Percentiles rank a stretch among this genome's conserved stretches.
Evolutionary conservation across 2,888 invertebrate species (phyloP).

Genomic region (Dicranocentrus wangi): DNA sequence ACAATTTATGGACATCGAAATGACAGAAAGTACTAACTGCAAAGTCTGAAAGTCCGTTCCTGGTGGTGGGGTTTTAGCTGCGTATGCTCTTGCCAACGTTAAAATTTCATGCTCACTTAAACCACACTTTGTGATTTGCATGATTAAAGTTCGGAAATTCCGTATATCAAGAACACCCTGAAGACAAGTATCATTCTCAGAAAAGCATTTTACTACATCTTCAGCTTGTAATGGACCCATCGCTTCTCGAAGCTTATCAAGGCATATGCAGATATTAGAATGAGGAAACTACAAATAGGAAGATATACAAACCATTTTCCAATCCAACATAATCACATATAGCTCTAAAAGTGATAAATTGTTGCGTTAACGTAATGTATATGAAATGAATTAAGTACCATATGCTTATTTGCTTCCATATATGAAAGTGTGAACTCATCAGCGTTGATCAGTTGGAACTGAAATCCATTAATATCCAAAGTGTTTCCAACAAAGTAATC

Average conservation of each 20-base stretch:
- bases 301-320: too few relatives aligned
- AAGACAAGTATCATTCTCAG: slow-evolving; percentile 66
- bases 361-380: background rate
- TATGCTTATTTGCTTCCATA: slow-evolving; percentile 85
- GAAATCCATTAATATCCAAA: slow-evolving; percentile 84
- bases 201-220: slow-evolving; percentile 83
- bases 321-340: too few relatives aligned
- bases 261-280: slow-evolving; percentile 82
- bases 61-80: slow-evolving; percentile 76
- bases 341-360: too few relatives aligned
- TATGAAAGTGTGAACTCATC: slow-evolving; percentile 91
- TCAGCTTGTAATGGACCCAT: slow-evolving; percentile 83
- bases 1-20: background rate
- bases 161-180: slow-evolving; percentile 69
- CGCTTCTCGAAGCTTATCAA: slow-evolving; percentile 83
- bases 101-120: slow-evolving; percentile 87
- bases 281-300: slow-evolving; percentile 80
- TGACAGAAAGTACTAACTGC: slow-evolving; percentile 59
- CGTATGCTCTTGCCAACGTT: slow-evolving; percentile 83
- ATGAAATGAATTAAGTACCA: slow-evolving; percentile 77
- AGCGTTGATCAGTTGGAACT: slow-evolving; percentile 85
- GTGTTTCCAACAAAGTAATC: slow-evolving; percentile 90
- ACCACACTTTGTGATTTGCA: slow-evolving; percentile 70
- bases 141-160: slow-evolving; percentile 65
- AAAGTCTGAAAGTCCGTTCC: slow-evolving; percentile 71